Evolutionary conservation across 2,113 vertebrate genomes (phyloP).

Genomic region (Centropus unirufus): DNA sequence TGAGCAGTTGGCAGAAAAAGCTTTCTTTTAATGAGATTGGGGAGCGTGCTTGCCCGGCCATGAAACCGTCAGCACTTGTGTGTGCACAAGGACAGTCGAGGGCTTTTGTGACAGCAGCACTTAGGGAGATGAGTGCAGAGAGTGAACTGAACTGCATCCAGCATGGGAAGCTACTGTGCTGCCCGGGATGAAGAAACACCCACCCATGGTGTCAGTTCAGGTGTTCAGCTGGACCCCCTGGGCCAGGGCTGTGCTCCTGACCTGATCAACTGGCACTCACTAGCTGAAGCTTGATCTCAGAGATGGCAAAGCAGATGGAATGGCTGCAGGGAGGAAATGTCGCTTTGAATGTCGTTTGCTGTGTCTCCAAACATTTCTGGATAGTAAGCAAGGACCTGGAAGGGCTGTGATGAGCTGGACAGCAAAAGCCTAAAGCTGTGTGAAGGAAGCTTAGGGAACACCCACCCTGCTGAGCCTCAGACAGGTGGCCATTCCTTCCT

Average conservation of each 20-base stretch:
- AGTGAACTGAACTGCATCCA: not conserved
- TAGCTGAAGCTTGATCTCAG: not conserved
- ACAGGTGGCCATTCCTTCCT: not conserved
- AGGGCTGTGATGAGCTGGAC: not conserved
- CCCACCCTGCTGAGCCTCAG: not conserved
- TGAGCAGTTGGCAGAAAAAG: conserved; percentile 39
- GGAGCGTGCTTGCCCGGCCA: not conserved
- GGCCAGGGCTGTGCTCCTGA: no score
- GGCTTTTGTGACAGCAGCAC: not conserved
- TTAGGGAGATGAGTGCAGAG: not conserved
- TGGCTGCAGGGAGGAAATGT: not conserved
- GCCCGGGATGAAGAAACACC: not conserved
- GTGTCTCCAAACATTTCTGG: not conserved
- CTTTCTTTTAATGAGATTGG: conserved; percentile 44
- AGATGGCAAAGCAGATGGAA: not conserved
- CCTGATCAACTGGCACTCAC: accelerated
- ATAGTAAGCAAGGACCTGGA: not conserved
- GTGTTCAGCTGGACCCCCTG: not conserved
- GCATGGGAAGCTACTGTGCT: accelerated
- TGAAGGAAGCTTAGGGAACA: not conserved
- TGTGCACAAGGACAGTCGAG: not conserved
- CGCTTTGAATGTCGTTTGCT: not conserved
- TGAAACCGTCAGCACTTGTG: not conserved
- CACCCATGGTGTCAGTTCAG: accelerated
- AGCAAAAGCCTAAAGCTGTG: not conserved